Conservation (phyloP, 2,113 vertebrate genomes). For the Oreochromis tanganicae region DNA sequence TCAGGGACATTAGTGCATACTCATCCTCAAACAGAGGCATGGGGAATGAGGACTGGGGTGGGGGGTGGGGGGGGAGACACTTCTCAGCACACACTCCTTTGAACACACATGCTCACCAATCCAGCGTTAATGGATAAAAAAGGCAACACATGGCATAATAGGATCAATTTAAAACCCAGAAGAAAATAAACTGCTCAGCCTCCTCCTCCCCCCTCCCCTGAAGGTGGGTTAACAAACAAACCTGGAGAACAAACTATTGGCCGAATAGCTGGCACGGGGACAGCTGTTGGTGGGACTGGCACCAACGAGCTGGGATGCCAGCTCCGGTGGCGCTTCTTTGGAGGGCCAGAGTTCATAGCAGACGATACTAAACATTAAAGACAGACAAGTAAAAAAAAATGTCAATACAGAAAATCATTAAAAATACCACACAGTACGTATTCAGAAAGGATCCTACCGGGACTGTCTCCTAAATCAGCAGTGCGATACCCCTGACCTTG, state of each 20-base stretch:
- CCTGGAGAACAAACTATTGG: conserved; percentile 77
- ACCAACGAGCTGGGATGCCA: conserved; percentile 86
- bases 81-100: not conserved
- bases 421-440: not conserved
- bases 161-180: not conserved
- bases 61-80: not conserved
- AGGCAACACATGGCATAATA: not conserved
- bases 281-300: conserved; percentile 74
- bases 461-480: conserved; percentile 79
- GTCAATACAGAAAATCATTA: not conserved
- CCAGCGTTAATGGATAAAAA: not conserved
- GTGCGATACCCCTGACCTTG: conserved; percentile 76
- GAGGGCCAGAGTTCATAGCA: conserved; percentile 87
- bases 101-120: not conserved
- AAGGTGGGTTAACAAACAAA: conserved; percentile 20
- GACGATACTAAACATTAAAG: conserved; percentile 56
- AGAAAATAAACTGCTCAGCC: not conserved
- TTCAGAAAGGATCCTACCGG: conserved; percentile 41
- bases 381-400: not conserved
- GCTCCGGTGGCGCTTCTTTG: conserved; percentile 94
- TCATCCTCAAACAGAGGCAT: not conserved
- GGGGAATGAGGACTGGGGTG: not conserved
- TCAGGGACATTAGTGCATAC: not conserved
- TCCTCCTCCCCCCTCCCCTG: not conserved
- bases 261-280: conserved; percentile 81